phyloP scores from a whole-genome alignment of 35 echinoderm and acorn worm species.

The Patiria miniata region DNA sequence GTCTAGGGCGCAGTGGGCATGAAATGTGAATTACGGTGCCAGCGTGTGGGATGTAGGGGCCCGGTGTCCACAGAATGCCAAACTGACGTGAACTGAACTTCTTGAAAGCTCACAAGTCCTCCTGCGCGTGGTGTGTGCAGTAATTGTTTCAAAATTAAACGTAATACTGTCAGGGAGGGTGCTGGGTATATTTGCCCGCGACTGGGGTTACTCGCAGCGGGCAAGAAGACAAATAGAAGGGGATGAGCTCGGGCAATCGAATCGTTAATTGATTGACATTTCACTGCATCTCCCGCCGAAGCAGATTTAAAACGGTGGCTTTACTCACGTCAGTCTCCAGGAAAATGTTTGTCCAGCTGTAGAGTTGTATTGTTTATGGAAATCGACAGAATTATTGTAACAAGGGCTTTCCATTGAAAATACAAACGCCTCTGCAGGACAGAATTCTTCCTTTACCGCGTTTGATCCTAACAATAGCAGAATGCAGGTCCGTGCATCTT shows the following conservation, averaged over 20 bases:
- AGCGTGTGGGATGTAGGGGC: neutral
- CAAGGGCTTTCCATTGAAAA: neutral
- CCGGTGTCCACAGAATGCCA: slow-evolving; percentile 2
- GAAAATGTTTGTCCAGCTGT: neutral
- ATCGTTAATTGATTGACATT: slow-evolving; percentile 11
- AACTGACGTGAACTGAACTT: neutral
- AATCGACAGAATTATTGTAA: neutral
- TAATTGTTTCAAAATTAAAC: neutral
- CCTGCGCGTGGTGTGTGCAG: neutral
- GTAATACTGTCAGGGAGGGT: neutral
- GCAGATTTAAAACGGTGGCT: neutral
- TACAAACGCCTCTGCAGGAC: neutral
- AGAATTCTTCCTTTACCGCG: neutral
- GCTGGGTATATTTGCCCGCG: slow-evolving; percentile 9
- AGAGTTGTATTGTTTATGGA: neutral
- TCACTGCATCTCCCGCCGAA: neutral
- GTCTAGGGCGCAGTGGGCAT: neutral
- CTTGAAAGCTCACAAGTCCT: neutral
- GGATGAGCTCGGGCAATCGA: neutral
- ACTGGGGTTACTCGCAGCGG: slow-evolving; percentile 4
- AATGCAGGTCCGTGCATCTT: neutral
- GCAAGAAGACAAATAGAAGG: slow-evolving; percentile 1
- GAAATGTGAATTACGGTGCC: neutral
- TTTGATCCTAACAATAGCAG: neutral
- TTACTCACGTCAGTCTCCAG: neutral